phyloP scores from a whole-genome alignment of 2,113 vertebrate species.

The Dipodomys stephensi region DNA sequence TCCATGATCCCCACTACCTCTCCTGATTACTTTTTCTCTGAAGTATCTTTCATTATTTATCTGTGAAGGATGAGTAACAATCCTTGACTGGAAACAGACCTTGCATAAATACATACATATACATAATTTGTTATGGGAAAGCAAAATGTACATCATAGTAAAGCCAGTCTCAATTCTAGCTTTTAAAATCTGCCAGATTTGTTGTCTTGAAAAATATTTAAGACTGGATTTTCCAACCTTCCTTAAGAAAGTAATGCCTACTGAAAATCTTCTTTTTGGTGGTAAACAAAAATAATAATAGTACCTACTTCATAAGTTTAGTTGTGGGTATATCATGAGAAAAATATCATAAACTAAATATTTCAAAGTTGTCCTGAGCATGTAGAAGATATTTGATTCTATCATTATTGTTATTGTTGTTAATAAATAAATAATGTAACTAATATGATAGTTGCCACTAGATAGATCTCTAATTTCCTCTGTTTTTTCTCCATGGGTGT shows the following conservation, averaged over 20 bases:
- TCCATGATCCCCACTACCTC: too few relatives aligned
- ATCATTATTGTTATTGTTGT: background rate
- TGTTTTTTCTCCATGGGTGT: background rate
- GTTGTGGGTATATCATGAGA: background rate
- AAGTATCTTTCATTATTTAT: background rate
- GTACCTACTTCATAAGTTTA: background rate
- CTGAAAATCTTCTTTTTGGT: slow-evolving; percentile 4
- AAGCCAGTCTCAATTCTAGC: background rate
- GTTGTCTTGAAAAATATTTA: background rate
- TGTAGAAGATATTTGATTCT: background rate
- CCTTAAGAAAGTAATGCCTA: background rate
- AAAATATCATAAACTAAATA: slow-evolving; percentile 22
- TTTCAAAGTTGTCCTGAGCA: background rate
- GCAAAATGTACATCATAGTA: background rate
- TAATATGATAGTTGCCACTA: background rate
- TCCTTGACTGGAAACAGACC: background rate
- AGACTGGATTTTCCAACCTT: background rate
- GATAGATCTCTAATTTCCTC: background rate
- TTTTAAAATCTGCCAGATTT: slow-evolving; percentile 6
- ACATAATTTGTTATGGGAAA: background rate
- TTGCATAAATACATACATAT: background rate
- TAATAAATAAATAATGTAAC: background rate
- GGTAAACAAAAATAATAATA: slow-evolving; percentile 12
- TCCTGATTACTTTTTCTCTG: background rate
- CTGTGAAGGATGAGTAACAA: background rate